A percentile compares a stretch with the other conserved stretches of the same genome.
Conservation (phyloP, 2,797 vertebrate species). For the Kryptopterus vitreolus region DNA sequence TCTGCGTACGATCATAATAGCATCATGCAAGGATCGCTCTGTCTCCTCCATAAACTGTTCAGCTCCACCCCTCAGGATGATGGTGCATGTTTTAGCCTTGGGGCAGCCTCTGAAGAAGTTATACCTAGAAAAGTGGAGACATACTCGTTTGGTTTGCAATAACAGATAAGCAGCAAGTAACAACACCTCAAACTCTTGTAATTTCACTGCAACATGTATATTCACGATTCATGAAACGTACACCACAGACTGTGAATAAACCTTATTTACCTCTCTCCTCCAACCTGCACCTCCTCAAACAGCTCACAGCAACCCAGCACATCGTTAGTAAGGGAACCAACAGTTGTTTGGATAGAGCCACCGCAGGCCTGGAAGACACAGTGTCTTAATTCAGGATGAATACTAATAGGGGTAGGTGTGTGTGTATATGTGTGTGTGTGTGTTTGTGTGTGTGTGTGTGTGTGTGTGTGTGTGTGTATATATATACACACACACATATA, state of each 20-base stretch:
- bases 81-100: conserved; percentile 92
- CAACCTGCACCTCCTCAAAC: conserved; percentile 96
- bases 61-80: conserved; percentile 91
- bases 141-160: not conserved
- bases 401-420: not conserved
- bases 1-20: conserved; percentile 97
- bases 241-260: not conserved
- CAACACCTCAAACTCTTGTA: not conserved
- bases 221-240: not conserved
- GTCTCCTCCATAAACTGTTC: conserved; percentile 99
- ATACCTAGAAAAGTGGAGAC: conserved; percentile 75
- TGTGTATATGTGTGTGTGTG: too few relatives aligned
- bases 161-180: not conserved
- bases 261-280: conserved; percentile 86
- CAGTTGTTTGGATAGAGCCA: conserved; percentile 96
- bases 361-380: conserved; percentile 85
- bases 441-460: too few relatives aligned
- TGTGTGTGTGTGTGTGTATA: too few relatives aligned
- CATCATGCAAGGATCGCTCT: conserved; percentile 92
- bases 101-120: conserved; percentile 96
- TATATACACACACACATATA: too few relatives aligned
- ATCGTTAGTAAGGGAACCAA: conserved; percentile 77
- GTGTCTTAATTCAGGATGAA: not conserved
- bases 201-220: too few relatives aligned
- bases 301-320: conserved; percentile 89